A percentile compares a stretch with the other conserved stretches of the same genome.
Conservation (phyloP, 2,113 vertebrate species). For the Rattus norvegicus region DNA sequence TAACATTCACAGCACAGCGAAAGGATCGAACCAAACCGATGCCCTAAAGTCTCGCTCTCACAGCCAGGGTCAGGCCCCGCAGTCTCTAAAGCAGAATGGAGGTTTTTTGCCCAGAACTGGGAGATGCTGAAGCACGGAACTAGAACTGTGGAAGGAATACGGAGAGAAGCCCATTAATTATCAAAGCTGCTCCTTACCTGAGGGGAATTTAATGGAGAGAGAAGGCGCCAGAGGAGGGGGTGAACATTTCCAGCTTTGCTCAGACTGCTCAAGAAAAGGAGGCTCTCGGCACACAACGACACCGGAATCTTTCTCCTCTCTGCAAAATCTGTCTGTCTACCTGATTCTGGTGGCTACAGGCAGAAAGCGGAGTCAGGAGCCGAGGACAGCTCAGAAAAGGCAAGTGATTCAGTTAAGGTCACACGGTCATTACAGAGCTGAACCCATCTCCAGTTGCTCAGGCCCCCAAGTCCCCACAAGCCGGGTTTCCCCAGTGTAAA, state of each 20-base stretch:
- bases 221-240: neutral
- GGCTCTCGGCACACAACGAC: neutral
- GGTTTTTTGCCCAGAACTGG: neutral
- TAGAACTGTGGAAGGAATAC: neutral
- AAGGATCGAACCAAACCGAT: neutral
- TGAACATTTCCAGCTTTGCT: neutral
- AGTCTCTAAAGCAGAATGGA: neutral
- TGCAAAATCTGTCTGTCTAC: neutral
- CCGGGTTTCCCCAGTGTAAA: neutral
- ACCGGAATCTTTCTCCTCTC: neutral
- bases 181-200: neutral
- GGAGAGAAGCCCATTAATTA: neutral
- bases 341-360: neutral
- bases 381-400: neutral
- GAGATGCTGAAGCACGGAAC: fast-evolving
- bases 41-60: neutral
- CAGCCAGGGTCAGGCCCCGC: neutral
- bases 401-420: neutral
- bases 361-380: neutral
- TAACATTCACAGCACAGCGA: no score
- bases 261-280: neutral
- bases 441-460: neutral
- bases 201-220: neutral
- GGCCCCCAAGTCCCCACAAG: neutral
- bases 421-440: neutral